Evolutionary conservation across 2,888 invertebrate genomes (phyloP).

Genomic region (Heteromurus nitidus): DNA sequence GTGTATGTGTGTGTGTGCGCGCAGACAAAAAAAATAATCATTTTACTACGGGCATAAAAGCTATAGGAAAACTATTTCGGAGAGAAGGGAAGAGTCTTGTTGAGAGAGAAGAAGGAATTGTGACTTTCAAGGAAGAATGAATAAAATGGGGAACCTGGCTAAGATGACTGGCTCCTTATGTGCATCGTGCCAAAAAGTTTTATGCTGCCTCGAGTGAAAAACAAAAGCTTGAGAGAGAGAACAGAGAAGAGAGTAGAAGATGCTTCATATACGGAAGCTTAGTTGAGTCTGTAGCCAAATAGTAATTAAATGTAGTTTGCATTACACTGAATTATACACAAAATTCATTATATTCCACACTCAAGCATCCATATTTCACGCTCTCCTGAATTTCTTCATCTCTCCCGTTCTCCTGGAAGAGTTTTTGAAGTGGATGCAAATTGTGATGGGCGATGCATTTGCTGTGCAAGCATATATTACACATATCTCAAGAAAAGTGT

Average conservation of each 20-base stretch:
- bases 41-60: too few species aligned
- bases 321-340: neutral
- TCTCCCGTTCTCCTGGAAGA: constrained; percentile 5
- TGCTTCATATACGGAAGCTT: neutral
- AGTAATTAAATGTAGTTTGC: constrained; percentile 9
- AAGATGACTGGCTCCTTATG: neutral
- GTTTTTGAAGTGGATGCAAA: constrained; percentile 10
- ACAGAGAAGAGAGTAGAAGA: too few species aligned
- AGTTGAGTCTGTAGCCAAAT: neutral
- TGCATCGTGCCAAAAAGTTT: neutral
- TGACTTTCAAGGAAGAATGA: neutral
- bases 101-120: neutral
- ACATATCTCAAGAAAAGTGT: too few species aligned
- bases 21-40: too few species aligned
- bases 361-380: constrained; percentile 56
- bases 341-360: constrained; percentile 42
- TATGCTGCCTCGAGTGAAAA: too few species aligned
- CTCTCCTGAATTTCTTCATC: constrained; percentile 5
- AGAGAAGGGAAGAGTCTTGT: too few species aligned
- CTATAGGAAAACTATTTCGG: too few species aligned
- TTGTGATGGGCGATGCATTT: neutral
- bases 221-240: too few species aligned
- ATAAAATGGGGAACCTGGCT: too few species aligned
- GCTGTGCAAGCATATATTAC: too few species aligned
- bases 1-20: too few species aligned